Percentiles rank a stretch among this genome's conserved stretches.
Evolutionary conservation across 2,888 invertebrate genomes (phyloP).

Genomic region (Pyrgus malvae): DNA sequence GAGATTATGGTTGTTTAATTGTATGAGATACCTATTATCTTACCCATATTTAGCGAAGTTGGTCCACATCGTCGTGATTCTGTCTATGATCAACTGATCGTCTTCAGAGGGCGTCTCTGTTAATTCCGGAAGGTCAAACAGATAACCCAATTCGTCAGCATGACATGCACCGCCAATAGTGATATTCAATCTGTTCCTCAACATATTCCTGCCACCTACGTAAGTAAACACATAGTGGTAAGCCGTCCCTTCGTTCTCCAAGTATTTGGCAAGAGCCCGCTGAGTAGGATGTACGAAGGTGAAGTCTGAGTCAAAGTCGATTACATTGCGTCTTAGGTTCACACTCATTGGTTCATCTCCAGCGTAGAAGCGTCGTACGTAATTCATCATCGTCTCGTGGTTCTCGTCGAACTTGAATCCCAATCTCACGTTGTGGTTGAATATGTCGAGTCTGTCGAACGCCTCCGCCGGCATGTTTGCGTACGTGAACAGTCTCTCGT

Average conservation of each 20-base stretch:
- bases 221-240: constrained; percentile 56
- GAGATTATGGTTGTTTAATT: too few relatives aligned
- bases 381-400: constrained; percentile 36
- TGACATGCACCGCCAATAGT: constrained; percentile 41
- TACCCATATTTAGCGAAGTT: constrained; percentile 47
- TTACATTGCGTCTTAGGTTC: constrained; percentile 35
- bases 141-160: constrained; percentile 48
- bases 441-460: constrained; percentile 37
- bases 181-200: constrained; percentile 39
- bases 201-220: constrained; percentile 49
- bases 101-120: constrained; percentile 34
- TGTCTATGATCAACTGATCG: constrained; percentile 48
- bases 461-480: constrained; percentile 31
- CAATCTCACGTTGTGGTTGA: constrained; percentile 6
- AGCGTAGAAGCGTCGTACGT: constrained; percentile 51
- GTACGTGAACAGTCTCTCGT: constrained; percentile 42
- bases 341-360: constrained; percentile 46
- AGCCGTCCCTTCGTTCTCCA: constrained; percentile 40
- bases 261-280: constrained; percentile 44
- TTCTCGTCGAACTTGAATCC: constrained; percentile 10
- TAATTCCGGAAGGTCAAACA: constrained; percentile 41
- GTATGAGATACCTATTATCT: too few relatives aligned
- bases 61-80: constrained; percentile 45
- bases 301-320: constrained; percentile 49
- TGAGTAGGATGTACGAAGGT: constrained; percentile 42